phyloP scores from a whole-genome alignment of 2,888 invertebrate genomes.

The Trissolcus japonicus region DNA sequence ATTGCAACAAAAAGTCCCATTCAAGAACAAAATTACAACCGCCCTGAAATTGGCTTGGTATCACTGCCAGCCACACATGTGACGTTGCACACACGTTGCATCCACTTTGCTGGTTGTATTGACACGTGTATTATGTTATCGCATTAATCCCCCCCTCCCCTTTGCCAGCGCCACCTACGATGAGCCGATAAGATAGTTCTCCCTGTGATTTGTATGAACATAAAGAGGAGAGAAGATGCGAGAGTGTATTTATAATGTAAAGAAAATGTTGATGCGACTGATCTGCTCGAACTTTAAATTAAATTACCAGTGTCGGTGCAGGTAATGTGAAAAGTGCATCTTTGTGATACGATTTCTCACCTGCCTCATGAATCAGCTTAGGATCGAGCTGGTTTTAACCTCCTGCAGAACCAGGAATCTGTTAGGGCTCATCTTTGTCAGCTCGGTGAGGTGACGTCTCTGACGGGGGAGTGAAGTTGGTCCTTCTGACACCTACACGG shows the following conservation, averaged over 20 bases:
- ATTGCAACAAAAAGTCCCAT: no score
- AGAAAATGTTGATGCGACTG: constrained; percentile 26
- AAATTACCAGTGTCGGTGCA: constrained; percentile 36
- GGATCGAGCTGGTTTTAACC: no score
- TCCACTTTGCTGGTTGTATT: background rate
- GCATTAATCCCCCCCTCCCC: background rate
- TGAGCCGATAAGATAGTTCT: constrained; percentile 8
- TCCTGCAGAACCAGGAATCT: no score
- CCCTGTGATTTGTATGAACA: no score
- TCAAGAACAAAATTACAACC: no score
- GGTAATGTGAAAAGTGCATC: constrained; percentile 13
- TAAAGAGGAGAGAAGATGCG: constrained; percentile 15
- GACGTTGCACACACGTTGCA: constrained; percentile 6
- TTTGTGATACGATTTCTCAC: no score
- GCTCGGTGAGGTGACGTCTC: no score
- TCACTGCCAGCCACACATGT: background rate
- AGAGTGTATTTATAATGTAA: constrained; percentile 32
- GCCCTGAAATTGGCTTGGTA: background rate
- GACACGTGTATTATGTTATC: constrained; percentile 8
- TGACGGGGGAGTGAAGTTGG: no score
- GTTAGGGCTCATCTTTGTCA: no score
- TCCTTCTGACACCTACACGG: no score
- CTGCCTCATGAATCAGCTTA: no score
- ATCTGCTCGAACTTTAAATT: constrained; percentile 33
- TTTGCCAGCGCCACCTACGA: no score